Conservation (phyloP, 2,113 vertebrate species). For the Craseonycteris thonglongyai region DNA sequence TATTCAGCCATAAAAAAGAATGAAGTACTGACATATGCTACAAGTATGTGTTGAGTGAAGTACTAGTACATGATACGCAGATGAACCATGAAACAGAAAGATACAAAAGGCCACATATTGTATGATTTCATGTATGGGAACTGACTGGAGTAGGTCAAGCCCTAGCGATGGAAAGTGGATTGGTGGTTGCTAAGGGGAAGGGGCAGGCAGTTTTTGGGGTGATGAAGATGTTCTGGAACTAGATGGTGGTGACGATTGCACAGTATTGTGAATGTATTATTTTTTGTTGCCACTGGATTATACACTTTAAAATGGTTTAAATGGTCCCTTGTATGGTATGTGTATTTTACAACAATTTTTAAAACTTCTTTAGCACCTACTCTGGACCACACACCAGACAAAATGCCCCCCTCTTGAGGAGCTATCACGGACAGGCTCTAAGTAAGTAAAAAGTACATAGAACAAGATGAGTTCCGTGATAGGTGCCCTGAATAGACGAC, state of each 20-base stretch:
- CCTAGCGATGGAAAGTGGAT: not conserved
- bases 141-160: not conserved
- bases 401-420: not conserved
- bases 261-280: not conserved
- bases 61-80: not conserved
- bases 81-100: not conserved
- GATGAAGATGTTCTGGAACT: not conserved
- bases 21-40: not conserved
- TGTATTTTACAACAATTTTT: not conserved
- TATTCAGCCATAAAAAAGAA: not conserved
- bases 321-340: not conserved
- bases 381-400: not conserved
- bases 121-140: not conserved
- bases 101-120: not conserved
- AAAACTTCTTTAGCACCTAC: not conserved
- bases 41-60: not conserved
- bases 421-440: not conserved
- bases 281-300: too few relatives aligned
- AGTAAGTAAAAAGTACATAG: rapidly evolving
- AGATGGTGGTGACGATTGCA: not conserved
- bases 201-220: rapidly evolving
- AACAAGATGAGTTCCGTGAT: not conserved
- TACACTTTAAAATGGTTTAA: not conserved
- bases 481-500: not conserved
- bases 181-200: too few relatives aligned